Base-by-base conservation (phyloP, 2,113 vertebrate species). In the Hyla sarda region DNA sequence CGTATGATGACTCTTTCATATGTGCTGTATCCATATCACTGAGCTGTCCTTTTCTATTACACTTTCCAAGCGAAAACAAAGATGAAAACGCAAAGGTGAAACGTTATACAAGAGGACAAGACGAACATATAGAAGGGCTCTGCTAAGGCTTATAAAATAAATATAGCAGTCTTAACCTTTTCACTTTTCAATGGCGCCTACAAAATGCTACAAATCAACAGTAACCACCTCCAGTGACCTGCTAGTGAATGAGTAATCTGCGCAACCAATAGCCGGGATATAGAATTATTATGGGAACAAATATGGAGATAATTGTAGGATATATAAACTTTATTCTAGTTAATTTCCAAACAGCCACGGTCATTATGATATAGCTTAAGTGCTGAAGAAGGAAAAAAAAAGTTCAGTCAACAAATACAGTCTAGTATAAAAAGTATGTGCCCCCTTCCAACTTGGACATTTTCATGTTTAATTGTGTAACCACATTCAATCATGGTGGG, bases 31-130 rank as follows among this genome's bases (percentile, higher is more conserved):
- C 95, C 88, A 92, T 94, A 95, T 96, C 94, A 95, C 95, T 93
- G 95, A 94, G 92, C 93, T 88, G 94, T 96, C 97, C 98, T 97
- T 97, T 95, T 94, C 96, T 96, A 97, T 99, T 97, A 98, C 92
- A 93, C 91, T 93, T 93, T 94, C 94, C 94, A 95, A 96, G 94
- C 93, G 93, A 94, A 81, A 96, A 89, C 90, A 93, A 92, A 96
- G 94, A 97, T 96, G 94, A 96, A 96, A 96, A 96, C 94, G 94
- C 89, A 92, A 91, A 92, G 92, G 82, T 90, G 88, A 95, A 95
- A 95, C 91, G 90, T 90, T 94, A 95, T 92, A 93, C 90, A 88
- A 87, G 90, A 82, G 90, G 90, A 90, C 91, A 93, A 93, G 89
- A 82, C 50, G 65, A 58, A 41, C 79, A 17, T 91, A 90, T 34